These are phyloP conservation scores for Campoletis raptor DNA, from an alignment of 2,888 invertebrate species.

Conservation along the genomic window DNA sequence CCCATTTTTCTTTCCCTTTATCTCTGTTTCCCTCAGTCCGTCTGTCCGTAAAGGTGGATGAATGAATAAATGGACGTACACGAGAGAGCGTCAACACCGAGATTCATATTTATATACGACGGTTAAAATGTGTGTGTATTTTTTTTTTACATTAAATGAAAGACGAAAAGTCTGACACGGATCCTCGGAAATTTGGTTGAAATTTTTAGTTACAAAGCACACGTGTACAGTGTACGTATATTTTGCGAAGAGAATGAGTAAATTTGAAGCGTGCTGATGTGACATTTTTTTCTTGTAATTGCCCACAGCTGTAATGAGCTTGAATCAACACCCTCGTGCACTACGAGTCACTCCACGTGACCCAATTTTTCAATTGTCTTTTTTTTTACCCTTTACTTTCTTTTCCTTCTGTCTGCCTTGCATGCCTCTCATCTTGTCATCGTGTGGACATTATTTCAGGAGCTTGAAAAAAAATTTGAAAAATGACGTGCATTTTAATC, in stretches of 20 bases:
- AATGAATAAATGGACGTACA: conserved; percentile 78
- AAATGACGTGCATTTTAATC: background rate
- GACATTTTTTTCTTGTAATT: conserved; percentile 21
- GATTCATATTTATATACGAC: conserved; percentile 25
- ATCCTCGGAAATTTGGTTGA: conserved; percentile 16
- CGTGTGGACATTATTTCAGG: background rate
- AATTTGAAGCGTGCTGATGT: background rate
- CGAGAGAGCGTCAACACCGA: conserved; percentile 5
- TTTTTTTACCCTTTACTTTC: background rate
- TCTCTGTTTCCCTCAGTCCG: conserved; percentile 66
- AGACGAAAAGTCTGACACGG: conserved; percentile 71
- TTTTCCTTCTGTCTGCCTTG: background rate
- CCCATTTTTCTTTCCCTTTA: conserved; percentile 39
- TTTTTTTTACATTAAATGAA: conserved; percentile 37
- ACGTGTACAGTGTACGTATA: conserved; percentile 1
- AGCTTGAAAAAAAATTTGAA: too few species aligned
- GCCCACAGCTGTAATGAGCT: conserved; percentile 32
- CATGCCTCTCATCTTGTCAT: background rate
- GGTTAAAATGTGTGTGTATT: background rate
- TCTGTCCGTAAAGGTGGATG: conserved; percentile 73
- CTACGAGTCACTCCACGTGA: conserved; percentile 7
- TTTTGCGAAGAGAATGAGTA: background rate
- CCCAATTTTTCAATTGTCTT: conserved; percentile 31
- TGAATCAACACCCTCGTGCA: conserved; percentile 17
- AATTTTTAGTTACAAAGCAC: conserved; percentile 25